Conservation (phyloP, 2,113 vertebrate species). For the Leucosticte australis region DNA sequence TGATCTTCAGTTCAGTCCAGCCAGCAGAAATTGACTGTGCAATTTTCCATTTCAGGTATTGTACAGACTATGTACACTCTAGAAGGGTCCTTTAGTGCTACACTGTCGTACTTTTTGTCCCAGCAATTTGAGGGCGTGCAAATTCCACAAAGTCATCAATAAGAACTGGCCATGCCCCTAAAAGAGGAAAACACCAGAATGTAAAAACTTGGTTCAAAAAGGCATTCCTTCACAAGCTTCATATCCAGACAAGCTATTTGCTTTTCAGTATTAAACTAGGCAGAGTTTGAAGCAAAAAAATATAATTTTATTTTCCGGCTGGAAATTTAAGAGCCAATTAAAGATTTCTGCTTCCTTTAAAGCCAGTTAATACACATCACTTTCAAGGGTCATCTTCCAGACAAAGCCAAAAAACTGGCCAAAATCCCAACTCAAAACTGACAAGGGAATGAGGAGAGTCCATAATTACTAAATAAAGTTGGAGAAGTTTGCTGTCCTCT, state of each 20-base stretch:
- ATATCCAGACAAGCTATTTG: not conserved
- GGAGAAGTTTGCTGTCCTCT: not conserved
- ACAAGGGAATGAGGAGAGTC: not conserved
- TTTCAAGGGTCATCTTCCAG: not conserved
- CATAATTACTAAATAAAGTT: not conserved
- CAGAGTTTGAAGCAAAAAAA: not conserved
- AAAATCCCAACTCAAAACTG: not conserved
- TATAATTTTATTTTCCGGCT: not conserved
- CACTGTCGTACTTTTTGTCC: slow-evolving; percentile 88
- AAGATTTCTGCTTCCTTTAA: not conserved
- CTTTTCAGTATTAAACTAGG: not conserved
- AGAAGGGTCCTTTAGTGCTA: slow-evolving; percentile 79
- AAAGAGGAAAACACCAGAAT: not conserved
- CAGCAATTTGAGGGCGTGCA: slow-evolving; percentile 89
- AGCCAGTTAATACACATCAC: not conserved
- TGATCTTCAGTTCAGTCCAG: slow-evolving; percentile 85
- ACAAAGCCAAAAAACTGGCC: not conserved
- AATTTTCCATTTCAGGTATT: slow-evolving; percentile 82
- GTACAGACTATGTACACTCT: slow-evolving; percentile 86
- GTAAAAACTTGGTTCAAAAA: not conserved
- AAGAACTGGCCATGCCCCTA: slow-evolving; percentile 88
- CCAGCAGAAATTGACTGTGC: slow-evolving; percentile 86
- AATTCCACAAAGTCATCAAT: slow-evolving; percentile 92
- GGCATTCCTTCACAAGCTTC: not conserved
- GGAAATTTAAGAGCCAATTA: not conserved